Percentiles rank a stretch among this genome's conserved stretches.
These are phyloP conservation scores for Turnix velox DNA, from an alignment of 2,113 vertebrate species.

Conservation along the genomic window DNA sequence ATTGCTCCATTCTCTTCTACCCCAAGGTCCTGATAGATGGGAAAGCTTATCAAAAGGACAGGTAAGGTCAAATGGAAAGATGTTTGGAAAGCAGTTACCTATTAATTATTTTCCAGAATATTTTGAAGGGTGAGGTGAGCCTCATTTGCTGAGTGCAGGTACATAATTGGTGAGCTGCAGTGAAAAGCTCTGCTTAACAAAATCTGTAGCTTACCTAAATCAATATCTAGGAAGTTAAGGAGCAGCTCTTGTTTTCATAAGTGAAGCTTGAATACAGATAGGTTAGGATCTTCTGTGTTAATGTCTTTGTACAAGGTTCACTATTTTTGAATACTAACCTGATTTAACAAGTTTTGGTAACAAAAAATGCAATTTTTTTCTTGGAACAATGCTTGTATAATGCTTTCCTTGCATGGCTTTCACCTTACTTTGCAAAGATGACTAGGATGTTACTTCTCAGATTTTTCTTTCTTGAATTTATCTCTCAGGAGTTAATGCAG, in stretches of 20 bases:
- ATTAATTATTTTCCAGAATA: neutral
- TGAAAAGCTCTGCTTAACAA: neutral
- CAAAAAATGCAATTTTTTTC: neutral
- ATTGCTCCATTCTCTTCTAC: conserved; percentile 91
- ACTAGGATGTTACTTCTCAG: neutral
- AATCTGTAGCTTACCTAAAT: neutral
- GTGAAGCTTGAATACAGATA: neutral
- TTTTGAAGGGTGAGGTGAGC: neutral
- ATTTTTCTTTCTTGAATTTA: neutral
- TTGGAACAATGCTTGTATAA: neutral
- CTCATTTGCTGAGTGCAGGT: neutral
- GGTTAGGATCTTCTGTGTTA: neutral
- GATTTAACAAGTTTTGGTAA: neutral
- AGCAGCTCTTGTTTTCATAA: neutral
- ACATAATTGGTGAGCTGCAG: neutral
- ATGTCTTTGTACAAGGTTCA: neutral
- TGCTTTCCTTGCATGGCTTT: neutral
- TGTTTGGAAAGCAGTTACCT: neutral
- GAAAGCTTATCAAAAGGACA: conserved; percentile 98
- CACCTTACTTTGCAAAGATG: neutral
- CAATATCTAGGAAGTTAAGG: neutral
- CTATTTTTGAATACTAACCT: neutral
- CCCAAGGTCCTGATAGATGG: conserved; percentile 96
- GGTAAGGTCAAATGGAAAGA: conserved; percentile 68
- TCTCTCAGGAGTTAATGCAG: neutral